Percentiles rank a stretch among this genome's conserved stretches.
These are phyloP conservation scores for Tympanoctomys barrerae DNA, from an alignment of 2,797 vertebrate genomes.

Conservation along the genomic window DNA sequence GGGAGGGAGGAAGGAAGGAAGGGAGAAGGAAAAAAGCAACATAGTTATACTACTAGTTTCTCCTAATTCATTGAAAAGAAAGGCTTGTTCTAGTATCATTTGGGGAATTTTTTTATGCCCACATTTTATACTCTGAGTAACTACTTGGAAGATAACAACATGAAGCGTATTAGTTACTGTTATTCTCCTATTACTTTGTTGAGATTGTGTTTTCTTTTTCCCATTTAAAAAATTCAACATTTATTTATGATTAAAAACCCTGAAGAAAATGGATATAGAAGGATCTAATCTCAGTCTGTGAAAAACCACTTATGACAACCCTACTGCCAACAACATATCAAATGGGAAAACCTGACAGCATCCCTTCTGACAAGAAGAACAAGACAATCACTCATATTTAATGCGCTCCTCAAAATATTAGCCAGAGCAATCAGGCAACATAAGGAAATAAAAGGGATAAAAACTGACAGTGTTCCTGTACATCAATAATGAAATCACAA, in stretches of 20 bases:
- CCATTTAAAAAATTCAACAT: background rate
- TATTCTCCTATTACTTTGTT: background rate
- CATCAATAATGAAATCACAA: background rate
- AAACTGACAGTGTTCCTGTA: background rate
- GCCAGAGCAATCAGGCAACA: background rate
- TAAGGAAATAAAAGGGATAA: background rate
- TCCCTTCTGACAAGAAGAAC: background rate
- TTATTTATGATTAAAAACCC: background rate
- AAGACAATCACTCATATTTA: background rate
- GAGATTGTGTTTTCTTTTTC: background rate
- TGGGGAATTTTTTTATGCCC: background rate
- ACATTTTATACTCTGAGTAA: background rate
- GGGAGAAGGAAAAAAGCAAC: background rate
- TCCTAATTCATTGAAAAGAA: background rate
- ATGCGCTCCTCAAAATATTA: background rate
- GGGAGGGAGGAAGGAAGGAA: background rate
- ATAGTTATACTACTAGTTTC: background rate
- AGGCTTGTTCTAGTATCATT: background rate
- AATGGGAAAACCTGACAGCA: background rate
- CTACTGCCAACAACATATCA: background rate
- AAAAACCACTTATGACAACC: background rate
- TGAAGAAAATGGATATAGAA: background rate
- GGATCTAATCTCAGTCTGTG: background rate
- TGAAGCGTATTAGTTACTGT: background rate
- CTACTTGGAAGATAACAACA: background rate